A percentile compares a stretch with the other conserved stretches of the same genome.
These are phyloP conservation scores for Hirudo medicinalis DNA, from an alignment of 1,140 invertebrate genomes.

Conservation along the genomic window DNA sequence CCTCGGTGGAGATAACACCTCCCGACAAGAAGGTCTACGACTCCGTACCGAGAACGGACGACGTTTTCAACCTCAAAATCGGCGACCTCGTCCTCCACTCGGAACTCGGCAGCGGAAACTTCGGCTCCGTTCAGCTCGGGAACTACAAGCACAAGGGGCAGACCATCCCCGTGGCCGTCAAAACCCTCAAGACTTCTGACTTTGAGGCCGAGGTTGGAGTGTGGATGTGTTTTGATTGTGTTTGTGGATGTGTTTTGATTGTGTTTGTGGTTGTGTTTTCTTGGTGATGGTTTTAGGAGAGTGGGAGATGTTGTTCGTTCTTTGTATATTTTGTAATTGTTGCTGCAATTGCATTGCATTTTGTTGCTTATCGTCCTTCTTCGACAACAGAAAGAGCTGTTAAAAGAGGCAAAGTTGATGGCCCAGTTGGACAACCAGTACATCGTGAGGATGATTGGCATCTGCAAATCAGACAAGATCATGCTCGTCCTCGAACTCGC, in stretches of 20 bases:
- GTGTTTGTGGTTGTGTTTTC: no score
- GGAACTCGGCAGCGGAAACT: slow-evolving; percentile 38
- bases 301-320: no score
- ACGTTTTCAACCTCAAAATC: slow-evolving; percentile 31
- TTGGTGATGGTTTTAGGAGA: no score
- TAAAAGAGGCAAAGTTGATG: slow-evolving; percentile 44
- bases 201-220: slow-evolving; percentile 28
- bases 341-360: no score
- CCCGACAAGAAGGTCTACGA: slow-evolving; percentile 31
- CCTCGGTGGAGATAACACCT: slow-evolving; percentile 8
- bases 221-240: not conserved
- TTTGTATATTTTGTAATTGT: no score
- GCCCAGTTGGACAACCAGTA: slow-evolving; percentile 40
- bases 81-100: slow-evolving; percentile 33
- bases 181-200: slow-evolving; percentile 42
- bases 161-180: slow-evolving; percentile 43
- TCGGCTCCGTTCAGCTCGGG: slow-evolving; percentile 43
- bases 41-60: slow-evolving; percentile 29
- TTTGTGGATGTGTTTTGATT: no score
- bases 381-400: slow-evolving; percentile 36
- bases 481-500: slow-evolving; percentile 46
- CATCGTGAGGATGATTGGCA: slow-evolving; percentile 44
- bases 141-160: slow-evolving; percentile 30
- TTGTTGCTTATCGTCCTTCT: not conserved
- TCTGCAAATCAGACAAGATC: slow-evolving; percentile 41